phyloP scores from a whole-genome alignment of 2,797 vertebrate species.

The Clarias pachynema region DNA sequence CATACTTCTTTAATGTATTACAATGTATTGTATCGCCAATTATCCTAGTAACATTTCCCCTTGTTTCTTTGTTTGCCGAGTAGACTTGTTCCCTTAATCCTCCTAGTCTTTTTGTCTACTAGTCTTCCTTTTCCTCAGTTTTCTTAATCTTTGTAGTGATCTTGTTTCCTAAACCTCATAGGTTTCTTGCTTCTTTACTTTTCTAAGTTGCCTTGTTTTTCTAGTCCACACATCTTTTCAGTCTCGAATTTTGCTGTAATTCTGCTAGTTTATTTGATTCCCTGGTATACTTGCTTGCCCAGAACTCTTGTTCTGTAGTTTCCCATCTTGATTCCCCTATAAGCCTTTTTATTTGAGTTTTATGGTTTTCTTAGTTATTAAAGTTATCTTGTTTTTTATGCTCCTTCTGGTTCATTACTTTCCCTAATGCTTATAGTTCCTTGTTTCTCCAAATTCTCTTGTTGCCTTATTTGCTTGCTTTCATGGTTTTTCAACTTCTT shows the following conservation, averaged over 20 bases:
- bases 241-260: not conserved
- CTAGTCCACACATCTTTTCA: not conserved
- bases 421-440: not conserved
- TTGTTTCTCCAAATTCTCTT: not conserved
- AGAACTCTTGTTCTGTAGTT: not conserved
- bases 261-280: not conserved
- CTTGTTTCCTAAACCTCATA: not conserved
- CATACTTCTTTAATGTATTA: not conserved
- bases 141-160: not conserved
- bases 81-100: not conserved
- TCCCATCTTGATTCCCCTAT: not conserved
- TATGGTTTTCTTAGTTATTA: not conserved
- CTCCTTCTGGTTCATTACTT: not conserved
- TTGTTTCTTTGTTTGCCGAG: not conserved
- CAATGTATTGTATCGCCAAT: not conserved
- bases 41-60: not conserved
- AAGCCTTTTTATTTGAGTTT: not conserved
- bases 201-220: not conserved
- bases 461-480: not conserved
- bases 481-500: not conserved
- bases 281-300: not conserved
- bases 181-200: not conserved
- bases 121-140: not conserved
- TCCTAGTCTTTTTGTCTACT: not conserved
- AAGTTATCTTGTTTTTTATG: not conserved